These are phyloP conservation scores for Semotilus atromaculatus DNA, from an alignment of 2,797 vertebrate species.

Conservation along the genomic window DNA sequence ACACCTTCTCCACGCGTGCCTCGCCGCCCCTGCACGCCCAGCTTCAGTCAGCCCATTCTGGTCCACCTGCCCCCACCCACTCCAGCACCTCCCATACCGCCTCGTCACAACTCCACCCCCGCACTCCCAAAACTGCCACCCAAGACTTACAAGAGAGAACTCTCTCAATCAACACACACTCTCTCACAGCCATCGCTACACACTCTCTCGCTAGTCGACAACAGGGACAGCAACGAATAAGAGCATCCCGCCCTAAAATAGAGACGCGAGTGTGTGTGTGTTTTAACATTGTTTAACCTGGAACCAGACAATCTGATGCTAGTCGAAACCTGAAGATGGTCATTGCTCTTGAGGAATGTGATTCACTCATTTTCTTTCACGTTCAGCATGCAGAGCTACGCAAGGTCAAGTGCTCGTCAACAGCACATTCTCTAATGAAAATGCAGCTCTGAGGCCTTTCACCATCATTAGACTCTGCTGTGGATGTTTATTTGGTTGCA, in stretches of 20 bases:
- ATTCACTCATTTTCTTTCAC: not conserved
- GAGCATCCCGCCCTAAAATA: constrained; percentile 5
- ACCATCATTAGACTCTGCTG: constrained; percentile 27
- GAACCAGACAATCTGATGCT: constrained; percentile 36
- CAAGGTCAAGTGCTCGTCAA: constrained; percentile 30
- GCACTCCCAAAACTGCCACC: constrained; percentile 95
- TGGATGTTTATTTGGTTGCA: constrained; percentile 50
- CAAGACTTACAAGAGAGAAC: constrained; percentile 99
- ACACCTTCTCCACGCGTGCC: constrained; percentile 86
- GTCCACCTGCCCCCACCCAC: constrained; percentile 71
- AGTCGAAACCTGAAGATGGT: constrained; percentile 35
- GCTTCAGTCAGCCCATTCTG: constrained; percentile 84
- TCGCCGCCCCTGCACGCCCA: constrained; percentile 82
- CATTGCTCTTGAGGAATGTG: constrained; percentile 9
- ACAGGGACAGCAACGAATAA: constrained; percentile 92
- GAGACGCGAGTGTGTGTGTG: constrained; percentile 13
- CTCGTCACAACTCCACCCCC: constrained; percentile 90
- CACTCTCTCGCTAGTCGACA: constrained; percentile 90
- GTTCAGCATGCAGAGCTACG: constrained; percentile 21
- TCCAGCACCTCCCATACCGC: constrained; percentile 88
- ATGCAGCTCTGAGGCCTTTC: constrained; percentile 78
- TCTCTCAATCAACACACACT: constrained; percentile 83
- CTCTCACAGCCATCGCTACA: constrained; percentile 83
- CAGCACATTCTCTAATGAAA: constrained; percentile 5
- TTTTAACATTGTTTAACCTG: constrained; percentile 59